These are phyloP conservation scores for Echinometra lucunter DNA, from an alignment of 53 echinoderm and acorn worm species.

Conservation along the genomic window DNA sequence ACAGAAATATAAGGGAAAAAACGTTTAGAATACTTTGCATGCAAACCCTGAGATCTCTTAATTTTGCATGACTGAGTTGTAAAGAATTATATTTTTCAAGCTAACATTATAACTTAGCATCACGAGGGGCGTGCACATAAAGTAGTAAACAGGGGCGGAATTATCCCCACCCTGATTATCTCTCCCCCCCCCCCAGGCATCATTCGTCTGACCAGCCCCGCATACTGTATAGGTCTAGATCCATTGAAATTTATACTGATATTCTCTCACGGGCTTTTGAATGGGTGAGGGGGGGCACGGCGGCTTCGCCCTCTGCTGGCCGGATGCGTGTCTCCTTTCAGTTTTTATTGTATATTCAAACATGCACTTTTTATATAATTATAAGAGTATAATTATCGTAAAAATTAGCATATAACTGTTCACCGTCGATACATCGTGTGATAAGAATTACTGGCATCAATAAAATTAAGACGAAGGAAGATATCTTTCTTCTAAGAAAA, in stretches of 20 bases:
- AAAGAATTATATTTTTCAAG: too few relatives aligned
- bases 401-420: constrained; percentile 15
- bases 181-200: too few relatives aligned
- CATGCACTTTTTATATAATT: neutral
- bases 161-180: too few relatives aligned
- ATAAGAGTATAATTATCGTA: neutral
- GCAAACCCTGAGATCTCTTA: too few relatives aligned
- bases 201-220: too few relatives aligned
- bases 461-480: neutral
- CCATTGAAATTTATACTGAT: neutral
- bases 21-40: too few relatives aligned
- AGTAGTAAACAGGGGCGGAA: too few relatives aligned
- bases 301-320: neutral
- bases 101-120: too few relatives aligned
- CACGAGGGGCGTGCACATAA: too few relatives aligned
- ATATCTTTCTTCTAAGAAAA: neutral
- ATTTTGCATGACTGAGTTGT: too few relatives aligned
- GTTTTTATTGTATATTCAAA: neutral
- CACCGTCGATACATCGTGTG: neutral
- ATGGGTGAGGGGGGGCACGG: neutral
- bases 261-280: neutral
- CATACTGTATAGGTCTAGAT: too few relatives aligned
- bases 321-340: neutral
- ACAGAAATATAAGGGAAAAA: too few relatives aligned
- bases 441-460: constrained; percentile 14